These are phyloP conservation scores for Aricia agestis DNA, from an alignment of 1,140 invertebrate genomes.

Conservation along the genomic window DNA sequence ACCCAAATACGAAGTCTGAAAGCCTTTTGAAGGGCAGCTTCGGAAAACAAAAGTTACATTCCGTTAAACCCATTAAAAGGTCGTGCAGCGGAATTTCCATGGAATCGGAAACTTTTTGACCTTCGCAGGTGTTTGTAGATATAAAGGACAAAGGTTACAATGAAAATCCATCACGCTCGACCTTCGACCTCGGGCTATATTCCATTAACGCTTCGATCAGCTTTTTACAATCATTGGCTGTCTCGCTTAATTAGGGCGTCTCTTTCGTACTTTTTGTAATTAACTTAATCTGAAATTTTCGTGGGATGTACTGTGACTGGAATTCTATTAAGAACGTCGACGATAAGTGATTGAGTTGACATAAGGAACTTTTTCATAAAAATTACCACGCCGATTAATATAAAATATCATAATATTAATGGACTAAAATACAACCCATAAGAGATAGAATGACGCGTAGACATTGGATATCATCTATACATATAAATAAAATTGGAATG, in stretches of 20 bases:
- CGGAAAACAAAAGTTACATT: not conserved
- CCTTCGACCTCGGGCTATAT: not conserved
- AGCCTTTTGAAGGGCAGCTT: no score
- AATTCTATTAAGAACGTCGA: not conserved
- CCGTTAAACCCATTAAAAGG: not conserved
- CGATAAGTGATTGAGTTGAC: no score
- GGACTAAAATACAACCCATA: no score
- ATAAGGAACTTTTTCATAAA: no score
- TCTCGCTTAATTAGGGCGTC: not conserved
- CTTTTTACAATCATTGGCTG: not conserved
- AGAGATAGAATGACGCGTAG: no score
- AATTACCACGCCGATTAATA: no score
- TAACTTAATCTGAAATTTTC: not conserved
- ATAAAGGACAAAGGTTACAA: not conserved
- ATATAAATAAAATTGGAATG: no score
- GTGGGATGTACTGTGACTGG: not conserved
- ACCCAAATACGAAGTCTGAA: no score
- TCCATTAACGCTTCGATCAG: not conserved
- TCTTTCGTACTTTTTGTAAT: not conserved
- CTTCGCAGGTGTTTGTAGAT: not conserved
- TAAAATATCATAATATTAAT: no score
- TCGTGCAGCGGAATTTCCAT: not conserved
- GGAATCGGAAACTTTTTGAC: not conserved
- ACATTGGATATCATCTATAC: no score
- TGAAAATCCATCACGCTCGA: not conserved